These are phyloP conservation scores for Bagarius yarrelli DNA, from an alignment of 2,113 vertebrate genomes.

Conservation along the genomic window DNA sequence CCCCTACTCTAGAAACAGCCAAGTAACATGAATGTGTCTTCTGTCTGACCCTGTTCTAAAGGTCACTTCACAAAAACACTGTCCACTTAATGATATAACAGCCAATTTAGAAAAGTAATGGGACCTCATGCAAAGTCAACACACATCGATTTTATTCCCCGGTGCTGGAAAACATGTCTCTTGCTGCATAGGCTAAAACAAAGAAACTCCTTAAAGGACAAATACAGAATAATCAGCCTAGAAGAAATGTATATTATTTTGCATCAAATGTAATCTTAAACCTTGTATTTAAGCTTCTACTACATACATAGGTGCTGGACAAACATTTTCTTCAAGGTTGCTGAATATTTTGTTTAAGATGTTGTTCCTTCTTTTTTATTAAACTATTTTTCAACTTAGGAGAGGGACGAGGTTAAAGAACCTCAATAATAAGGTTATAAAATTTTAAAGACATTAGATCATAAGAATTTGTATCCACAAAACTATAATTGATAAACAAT, in stretches of 20 bases:
- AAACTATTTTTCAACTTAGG: too few species aligned
- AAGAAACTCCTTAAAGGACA: neutral
- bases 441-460: neutral
- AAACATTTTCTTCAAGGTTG: too few species aligned
- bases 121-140: conserved; percentile 24
- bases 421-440: neutral
- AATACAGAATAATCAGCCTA: neutral
- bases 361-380: neutral
- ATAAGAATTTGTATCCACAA: neutral
- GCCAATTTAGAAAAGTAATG: conserved; percentile 16
- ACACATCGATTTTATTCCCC: conserved; percentile 24
- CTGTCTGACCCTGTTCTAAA: conserved; percentile 23
- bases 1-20: neutral
- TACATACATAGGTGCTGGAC: neutral
- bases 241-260: neutral
- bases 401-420: neutral
- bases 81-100: conserved; percentile 34
- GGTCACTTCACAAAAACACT: conserved; percentile 4
- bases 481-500: conserved; percentile 10
- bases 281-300: neutral
- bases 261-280: neutral
- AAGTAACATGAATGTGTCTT: neutral
- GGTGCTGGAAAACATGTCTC: neutral
- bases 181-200: neutral
- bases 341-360: neutral